phyloP scores from a whole-genome alignment of 2,888 invertebrate species.

The Chromoteleia sp. region DNA sequence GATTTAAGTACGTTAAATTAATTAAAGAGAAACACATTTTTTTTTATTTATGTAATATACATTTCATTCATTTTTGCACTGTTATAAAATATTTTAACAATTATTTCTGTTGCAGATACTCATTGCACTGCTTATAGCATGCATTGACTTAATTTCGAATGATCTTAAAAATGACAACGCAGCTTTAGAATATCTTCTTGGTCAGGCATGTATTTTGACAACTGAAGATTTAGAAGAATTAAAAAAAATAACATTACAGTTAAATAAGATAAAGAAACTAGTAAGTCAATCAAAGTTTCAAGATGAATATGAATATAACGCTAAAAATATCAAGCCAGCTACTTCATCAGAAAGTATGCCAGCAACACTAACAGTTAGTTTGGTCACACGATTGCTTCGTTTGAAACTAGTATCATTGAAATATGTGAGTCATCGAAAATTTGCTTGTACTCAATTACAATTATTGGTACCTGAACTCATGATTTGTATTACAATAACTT shows the following conservation, averaged over 20 bases:
- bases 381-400: constrained; percentile 80
- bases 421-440: constrained; percentile 61
- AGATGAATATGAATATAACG: constrained; percentile 44
- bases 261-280: constrained; percentile 73
- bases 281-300: constrained; percentile 59
- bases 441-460: constrained; percentile 77
- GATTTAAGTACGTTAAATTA: not conserved
- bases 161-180: constrained; percentile 77
- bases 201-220: constrained; percentile 79
- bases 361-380: constrained; percentile 79
- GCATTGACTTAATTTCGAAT: constrained; percentile 78
- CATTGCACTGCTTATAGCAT: constrained; percentile 79
- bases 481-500: constrained; percentile 77
- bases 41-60: not conserved
- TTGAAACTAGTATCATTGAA: constrained; percentile 65
- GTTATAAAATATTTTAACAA: not conserved
- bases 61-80: not conserved
- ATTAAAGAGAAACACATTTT: not conserved
- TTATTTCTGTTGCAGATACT: constrained; percentile 71
- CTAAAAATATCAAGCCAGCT: constrained; percentile 71
- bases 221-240: constrained; percentile 80
- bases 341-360: constrained; percentile 78
- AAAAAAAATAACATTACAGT: constrained; percentile 73
- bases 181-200: constrained; percentile 79
- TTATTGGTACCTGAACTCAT: constrained; percentile 81